Evolutionary conservation across 2,888 invertebrate genomes (phyloP).

Genomic region (Agrochola circellaris): DNA sequence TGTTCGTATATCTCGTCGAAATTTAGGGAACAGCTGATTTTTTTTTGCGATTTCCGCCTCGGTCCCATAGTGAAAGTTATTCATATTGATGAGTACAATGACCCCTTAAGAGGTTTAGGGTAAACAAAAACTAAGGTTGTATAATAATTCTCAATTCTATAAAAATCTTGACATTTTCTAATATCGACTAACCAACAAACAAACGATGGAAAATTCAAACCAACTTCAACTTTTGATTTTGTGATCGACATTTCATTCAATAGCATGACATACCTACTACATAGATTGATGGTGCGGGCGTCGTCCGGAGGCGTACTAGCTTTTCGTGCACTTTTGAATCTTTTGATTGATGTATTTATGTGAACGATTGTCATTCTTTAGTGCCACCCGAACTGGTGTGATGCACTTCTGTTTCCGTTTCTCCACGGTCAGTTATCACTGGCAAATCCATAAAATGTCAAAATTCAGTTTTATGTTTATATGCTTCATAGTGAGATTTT

Average conservation of each 20-base stretch:
- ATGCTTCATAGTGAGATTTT: background rate
- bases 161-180: background rate
- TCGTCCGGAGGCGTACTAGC: background rate
- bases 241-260: slow-evolving; percentile 3
- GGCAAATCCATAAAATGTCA: background rate
- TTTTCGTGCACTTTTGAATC: background rate
- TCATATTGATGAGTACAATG: too few relatives aligned
- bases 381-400: background rate
- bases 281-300: background rate
- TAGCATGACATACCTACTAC: slow-evolving; percentile 4
- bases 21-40: too few relatives aligned
- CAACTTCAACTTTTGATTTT: slow-evolving; percentile 11
- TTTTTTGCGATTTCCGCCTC: too few relatives aligned
- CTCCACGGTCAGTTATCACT: background rate
- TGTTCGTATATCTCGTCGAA: too few relatives aligned
- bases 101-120: too few relatives aligned
- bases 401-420: background rate
- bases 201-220: background rate
- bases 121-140: too few relatives aligned
- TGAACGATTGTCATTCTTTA: background rate
- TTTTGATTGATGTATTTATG: slow-evolving; percentile 21
- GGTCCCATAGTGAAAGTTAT: too few relatives aligned
- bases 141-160: background rate
- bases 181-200: background rate
- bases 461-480: background rate